phyloP scores from a whole-genome alignment of 2,797 vertebrate genomes.

The Urosaurus nigricauda region DNA sequence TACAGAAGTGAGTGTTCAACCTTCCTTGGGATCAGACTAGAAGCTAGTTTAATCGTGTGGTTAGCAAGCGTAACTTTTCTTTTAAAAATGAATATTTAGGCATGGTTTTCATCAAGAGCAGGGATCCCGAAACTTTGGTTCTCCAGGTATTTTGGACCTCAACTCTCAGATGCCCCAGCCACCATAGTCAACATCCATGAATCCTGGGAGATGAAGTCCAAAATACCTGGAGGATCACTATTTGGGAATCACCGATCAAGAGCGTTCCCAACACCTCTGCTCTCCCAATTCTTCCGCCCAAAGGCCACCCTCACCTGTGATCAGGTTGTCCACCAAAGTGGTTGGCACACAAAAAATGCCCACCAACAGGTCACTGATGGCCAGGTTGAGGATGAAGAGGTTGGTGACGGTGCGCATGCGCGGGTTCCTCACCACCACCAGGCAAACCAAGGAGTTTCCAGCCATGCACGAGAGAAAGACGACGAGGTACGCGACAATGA shows the following conservation, averaged over 20 bases:
- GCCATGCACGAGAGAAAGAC: conserved; percentile 29
- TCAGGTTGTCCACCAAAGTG: conserved; percentile 35
- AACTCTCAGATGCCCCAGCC: too few relatives aligned
- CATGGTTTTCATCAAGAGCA: too few relatives aligned
- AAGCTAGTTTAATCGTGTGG: too few relatives aligned
- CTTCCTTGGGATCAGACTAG: not conserved
- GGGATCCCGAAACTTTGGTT: too few relatives aligned
- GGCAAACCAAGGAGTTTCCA: conserved; percentile 23
- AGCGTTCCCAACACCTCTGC: not conserved
- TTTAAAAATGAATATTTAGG: too few relatives aligned
- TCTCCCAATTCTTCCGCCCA: not conserved
- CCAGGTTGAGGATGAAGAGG: conserved; percentile 40
- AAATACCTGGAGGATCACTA: too few relatives aligned
- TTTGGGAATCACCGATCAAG: too few relatives aligned
- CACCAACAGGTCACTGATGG: conserved; percentile 32
- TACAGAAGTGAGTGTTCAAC: not conserved
- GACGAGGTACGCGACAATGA: not conserved
- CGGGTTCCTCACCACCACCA: conserved; percentile 19
- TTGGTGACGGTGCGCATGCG: conserved; percentile 27
- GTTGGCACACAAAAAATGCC: conserved; percentile 30
- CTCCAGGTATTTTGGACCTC: too few relatives aligned
- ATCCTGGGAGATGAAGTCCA: too few relatives aligned
- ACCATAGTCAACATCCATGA: too few relatives aligned
- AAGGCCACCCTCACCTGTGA: conserved; percentile 15
- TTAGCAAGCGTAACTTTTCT: too few relatives aligned